phyloP scores from a whole-genome alignment of 2,888 invertebrate genomes.

The Aradus depressus region DNA sequence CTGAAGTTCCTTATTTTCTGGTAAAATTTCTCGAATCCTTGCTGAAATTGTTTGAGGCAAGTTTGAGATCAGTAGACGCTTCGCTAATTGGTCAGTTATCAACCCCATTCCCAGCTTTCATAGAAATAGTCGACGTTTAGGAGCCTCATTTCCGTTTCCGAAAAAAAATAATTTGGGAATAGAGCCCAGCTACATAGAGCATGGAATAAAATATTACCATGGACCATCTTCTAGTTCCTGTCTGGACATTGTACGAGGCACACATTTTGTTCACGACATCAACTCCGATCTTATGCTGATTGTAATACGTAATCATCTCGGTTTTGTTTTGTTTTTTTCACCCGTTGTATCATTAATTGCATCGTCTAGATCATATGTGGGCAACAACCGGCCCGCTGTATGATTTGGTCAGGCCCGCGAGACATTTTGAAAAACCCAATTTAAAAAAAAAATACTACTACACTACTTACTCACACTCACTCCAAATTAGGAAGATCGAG shows the following conservation, averaged over 20 bases:
- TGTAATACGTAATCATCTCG: slow-evolving; percentile 29
- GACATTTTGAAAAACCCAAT: too few relatives aligned
- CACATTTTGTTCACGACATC: slow-evolving; percentile 31
- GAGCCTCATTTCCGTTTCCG: background rate
- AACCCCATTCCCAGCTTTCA: background rate
- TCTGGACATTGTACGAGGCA: slow-evolving; percentile 26
- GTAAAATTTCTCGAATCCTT: too few relatives aligned
- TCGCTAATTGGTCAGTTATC: slow-evolving; percentile 1
- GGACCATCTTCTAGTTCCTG: slow-evolving; percentile 30
- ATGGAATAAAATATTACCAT: slow-evolving; percentile 26
- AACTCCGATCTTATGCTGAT: slow-evolving; percentile 30
- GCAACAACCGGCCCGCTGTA: too few relatives aligned
- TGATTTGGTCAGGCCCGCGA: too few relatives aligned
- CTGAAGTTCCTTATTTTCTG: too few relatives aligned
- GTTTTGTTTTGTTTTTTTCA: slow-evolving; percentile 23
- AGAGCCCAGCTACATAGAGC: slow-evolving; percentile 31
- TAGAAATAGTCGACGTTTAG: background rate
- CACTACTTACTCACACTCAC: too few relatives aligned
- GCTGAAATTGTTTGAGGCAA: too few relatives aligned
- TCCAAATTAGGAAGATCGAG: too few relatives aligned
- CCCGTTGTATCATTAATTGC: slow-evolving; percentile 27
- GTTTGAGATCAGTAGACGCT: too few relatives aligned
- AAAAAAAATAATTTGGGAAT: slow-evolving; percentile 21
- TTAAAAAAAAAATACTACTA: too few relatives aligned
- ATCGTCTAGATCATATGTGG: slow-evolving; percentile 25